These are phyloP conservation scores for Xestia rhomboidea DNA, from an alignment of 2,888 invertebrate species.

Conservation along the genomic window DNA sequence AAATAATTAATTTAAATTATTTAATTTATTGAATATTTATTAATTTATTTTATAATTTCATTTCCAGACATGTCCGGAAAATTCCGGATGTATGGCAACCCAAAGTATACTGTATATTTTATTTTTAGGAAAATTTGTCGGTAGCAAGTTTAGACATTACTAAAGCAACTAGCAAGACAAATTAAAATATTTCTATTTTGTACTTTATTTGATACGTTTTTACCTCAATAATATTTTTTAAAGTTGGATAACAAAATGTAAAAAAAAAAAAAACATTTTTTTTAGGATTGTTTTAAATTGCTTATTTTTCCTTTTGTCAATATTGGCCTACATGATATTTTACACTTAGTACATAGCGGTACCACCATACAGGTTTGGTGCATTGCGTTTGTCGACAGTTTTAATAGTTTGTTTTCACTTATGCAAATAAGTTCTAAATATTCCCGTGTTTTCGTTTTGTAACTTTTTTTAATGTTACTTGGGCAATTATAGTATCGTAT, in stretches of 20 bases:
- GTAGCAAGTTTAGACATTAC: neutral
- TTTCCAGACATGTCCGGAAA: no score
- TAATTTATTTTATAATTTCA: no score
- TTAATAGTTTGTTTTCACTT: constrained; percentile 1
- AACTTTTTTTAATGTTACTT: neutral
- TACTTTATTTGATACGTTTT: neutral
- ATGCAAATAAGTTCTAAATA: constrained; percentile 4
- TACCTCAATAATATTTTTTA: neutral
- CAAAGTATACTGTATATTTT: neutral
- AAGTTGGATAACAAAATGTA: no score
- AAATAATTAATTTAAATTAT: no score
- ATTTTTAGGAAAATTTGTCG: neutral
- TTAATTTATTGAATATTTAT: no score
- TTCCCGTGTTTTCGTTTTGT: neutral
- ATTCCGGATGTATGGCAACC: neutral
- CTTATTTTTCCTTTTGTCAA: neutral
- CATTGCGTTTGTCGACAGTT: constrained; percentile 51
- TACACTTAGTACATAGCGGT: constrained; percentile 20
- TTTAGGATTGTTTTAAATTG: neutral
- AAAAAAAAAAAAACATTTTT: no score
- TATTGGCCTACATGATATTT: neutral
- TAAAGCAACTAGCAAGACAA: neutral
- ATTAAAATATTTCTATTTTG: no score
- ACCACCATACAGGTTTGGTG: constrained; percentile 45
- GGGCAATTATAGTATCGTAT: neutral